phyloP scores from a whole-genome alignment of 2,797 vertebrate species.

The Stomatorhinus walkeri region DNA sequence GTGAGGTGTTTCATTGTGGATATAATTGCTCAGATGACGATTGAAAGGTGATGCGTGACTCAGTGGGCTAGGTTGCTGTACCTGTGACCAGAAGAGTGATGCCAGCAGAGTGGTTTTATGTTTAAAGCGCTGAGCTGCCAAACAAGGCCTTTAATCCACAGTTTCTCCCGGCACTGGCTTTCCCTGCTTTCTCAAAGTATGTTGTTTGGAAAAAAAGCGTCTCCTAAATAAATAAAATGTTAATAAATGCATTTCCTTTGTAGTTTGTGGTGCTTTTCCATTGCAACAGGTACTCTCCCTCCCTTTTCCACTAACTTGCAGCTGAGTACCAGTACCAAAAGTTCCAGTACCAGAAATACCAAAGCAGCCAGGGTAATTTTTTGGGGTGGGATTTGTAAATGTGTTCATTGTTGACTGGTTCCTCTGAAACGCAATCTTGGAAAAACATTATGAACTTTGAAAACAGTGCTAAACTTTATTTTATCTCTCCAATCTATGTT shows the following conservation, averaged over 20 bases:
- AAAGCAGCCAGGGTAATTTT: background rate
- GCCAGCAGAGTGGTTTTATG: background rate
- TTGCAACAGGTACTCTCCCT: background rate
- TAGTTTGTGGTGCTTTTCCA: background rate
- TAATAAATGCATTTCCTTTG: background rate
- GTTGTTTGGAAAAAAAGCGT: background rate
- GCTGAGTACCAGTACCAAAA: background rate
- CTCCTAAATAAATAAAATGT: background rate
- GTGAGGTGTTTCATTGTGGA: background rate
- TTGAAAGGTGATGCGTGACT: background rate
- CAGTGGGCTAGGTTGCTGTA: background rate
- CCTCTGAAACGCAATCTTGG: background rate
- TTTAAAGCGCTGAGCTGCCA: background rate
- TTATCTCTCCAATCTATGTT: too few species aligned
- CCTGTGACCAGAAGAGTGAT: background rate
- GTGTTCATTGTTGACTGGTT: background rate
- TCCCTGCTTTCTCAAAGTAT: background rate
- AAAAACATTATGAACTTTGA: background rate
- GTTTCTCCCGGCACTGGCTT: background rate
- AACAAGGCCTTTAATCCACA: background rate
- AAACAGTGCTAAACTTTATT: background rate
- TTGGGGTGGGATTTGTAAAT: background rate
- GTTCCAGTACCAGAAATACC: background rate
- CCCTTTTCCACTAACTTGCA: background rate
- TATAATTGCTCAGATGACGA: background rate